Evolutionary conservation across 2,797 vertebrate species (phyloP).

Genomic region (Falco concolor): DNA sequence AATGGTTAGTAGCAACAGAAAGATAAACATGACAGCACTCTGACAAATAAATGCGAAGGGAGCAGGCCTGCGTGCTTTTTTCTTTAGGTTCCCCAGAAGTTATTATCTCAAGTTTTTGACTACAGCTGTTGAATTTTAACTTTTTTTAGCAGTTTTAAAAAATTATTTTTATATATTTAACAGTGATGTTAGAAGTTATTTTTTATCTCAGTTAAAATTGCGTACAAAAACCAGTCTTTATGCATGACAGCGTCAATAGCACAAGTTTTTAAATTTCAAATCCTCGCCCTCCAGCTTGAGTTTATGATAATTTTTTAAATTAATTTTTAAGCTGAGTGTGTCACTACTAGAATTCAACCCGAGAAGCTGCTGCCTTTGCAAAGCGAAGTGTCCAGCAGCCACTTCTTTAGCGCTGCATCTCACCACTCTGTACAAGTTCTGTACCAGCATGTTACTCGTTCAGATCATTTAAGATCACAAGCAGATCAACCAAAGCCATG

Average conservation of each 20-base stretch:
- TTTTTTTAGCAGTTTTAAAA: not conserved
- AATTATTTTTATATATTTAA: no score
- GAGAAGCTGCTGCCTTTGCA: not conserved
- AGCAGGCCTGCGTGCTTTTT: not conserved
- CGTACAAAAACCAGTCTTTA: not conserved
- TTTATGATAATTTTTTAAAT: not conserved
- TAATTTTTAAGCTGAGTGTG: not conserved
- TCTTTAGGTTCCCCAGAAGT: not conserved
- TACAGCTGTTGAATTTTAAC: not conserved
- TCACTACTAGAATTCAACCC: not conserved
- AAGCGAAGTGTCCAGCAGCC: not conserved
- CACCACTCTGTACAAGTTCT: not conserved
- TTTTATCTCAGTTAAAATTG: not conserved
- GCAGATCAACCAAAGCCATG: not conserved
- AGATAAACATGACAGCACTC: not conserved
- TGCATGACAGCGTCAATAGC: not conserved
- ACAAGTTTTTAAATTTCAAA: not conserved
- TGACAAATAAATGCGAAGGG: no score
- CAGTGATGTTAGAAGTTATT: no score
- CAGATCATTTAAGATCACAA: not conserved
- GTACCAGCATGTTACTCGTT: no score
- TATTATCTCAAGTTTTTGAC: not conserved
- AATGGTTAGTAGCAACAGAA: not conserved
- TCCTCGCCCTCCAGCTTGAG: not conserved
- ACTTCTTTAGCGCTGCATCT: not conserved